These are phyloP conservation scores for Zaprionus obscuricornis DNA, from an alignment of 2,888 invertebrate species.

Conservation along the genomic window DNA sequence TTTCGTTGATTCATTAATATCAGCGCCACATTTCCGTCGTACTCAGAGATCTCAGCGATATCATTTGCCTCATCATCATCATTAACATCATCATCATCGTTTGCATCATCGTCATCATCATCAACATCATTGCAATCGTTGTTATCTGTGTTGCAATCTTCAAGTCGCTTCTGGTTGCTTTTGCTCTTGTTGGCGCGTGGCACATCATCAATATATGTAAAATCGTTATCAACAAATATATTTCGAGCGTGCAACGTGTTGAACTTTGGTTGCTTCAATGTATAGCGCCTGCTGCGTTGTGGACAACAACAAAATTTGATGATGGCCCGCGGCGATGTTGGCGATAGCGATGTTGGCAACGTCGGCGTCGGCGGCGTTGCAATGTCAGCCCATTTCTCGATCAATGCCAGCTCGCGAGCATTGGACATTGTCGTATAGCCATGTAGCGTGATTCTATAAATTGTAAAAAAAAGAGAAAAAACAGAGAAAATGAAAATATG, in stretches of 20 bases:
- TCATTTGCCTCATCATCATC: slow-evolving; percentile 50
- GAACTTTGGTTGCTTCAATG: slow-evolving; percentile 73
- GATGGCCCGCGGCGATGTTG: slow-evolving; percentile 79
- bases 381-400: slow-evolving; percentile 81
- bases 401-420: slow-evolving; percentile 82
- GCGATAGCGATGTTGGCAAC: slow-evolving; percentile 69
- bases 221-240: slow-evolving; percentile 79
- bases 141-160: slow-evolving; percentile 57
- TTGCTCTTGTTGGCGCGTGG: slow-evolving; percentile 50
- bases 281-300: slow-evolving; percentile 80
- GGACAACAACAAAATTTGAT: slow-evolving; percentile 80
- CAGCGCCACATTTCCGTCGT: slow-evolving; percentile 77
- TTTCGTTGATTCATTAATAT: slow-evolving; percentile 78
- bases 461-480: slow-evolving; percentile 12
- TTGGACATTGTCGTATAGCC: slow-evolving; percentile 82
- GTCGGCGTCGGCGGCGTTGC: slow-evolving; percentile 69
- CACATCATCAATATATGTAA: slow-evolving; percentile 81
- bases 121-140: slow-evolving; percentile 50
- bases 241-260: slow-evolving; percentile 77
- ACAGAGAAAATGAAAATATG: slow-evolving; percentile 7
- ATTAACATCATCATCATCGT: no score
- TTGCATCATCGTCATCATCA: slow-evolving; percentile 14
- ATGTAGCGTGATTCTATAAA: slow-evolving; percentile 80
- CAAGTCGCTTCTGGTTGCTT: slow-evolving; percentile 51
- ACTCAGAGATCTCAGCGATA: slow-evolving; percentile 51